Conservation (phyloP, 2,797 vertebrate genomes). For the Gymnothorax reevesii region DNA sequence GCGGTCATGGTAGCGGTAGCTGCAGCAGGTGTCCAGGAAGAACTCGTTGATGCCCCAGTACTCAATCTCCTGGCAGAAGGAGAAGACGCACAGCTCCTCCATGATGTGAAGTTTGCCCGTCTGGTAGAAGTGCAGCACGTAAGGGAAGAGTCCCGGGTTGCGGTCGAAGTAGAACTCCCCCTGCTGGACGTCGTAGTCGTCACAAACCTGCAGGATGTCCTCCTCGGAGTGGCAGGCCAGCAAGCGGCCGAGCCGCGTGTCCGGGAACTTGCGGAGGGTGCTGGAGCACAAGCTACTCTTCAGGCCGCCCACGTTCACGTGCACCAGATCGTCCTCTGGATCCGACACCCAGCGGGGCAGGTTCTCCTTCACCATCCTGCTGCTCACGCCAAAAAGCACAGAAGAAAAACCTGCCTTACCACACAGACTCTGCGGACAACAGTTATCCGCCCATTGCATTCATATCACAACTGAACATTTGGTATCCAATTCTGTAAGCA, state of each 20-base stretch:
- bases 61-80: conserved; percentile 97
- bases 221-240: conserved; percentile 88
- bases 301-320: conserved; percentile 92
- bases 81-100: conserved; percentile 96
- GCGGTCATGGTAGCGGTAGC: conserved; percentile 92
- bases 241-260: conserved; percentile 91
- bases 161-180: conserved; percentile 96
- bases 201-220: conserved; percentile 90
- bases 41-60: conserved; percentile 98
- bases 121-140: conserved; percentile 94
- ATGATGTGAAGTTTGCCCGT: conserved; percentile 94
- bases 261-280: conserved; percentile 86
- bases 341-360: conserved; percentile 66
- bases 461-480: neutral
- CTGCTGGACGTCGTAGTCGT: conserved; percentile 89
- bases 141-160: conserved; percentile 89
- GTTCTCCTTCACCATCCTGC: conserved; percentile 82
- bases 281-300: conserved; percentile 84
- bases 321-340: conserved; percentile 77
- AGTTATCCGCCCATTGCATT: neutral
- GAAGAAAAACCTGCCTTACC: neutral
- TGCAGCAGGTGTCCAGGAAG: conserved; percentile 94
- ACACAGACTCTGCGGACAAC: neutral
- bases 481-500: neutral
- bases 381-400: conserved; percentile 25